phyloP scores from a whole-genome alignment of 2,888 invertebrate genomes.

The Mimachlamys varia region DNA sequence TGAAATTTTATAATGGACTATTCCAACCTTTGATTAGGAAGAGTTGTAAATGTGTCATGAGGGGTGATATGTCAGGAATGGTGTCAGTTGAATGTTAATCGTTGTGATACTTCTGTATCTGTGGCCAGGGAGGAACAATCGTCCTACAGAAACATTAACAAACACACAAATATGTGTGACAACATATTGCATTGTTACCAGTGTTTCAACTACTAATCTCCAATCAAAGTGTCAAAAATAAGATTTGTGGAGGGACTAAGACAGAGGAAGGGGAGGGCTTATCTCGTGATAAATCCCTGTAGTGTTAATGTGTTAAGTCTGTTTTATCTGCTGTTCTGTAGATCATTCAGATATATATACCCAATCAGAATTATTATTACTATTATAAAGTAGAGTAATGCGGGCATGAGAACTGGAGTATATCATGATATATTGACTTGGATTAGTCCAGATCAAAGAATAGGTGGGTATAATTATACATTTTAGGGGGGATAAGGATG shows the following conservation, averaged over 20 bases:
- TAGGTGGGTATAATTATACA: background rate
- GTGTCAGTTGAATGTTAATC: background rate
- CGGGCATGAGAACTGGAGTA: background rate
- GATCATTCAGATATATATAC: background rate
- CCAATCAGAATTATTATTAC: background rate
- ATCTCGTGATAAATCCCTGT: background rate
- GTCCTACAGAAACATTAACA: background rate
- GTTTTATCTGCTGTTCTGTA: background rate
- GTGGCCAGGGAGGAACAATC: background rate
- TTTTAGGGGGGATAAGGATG: background rate
- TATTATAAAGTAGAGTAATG: background rate
- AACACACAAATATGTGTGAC: background rate
- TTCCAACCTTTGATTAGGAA: too few species aligned
- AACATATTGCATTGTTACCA: background rate
- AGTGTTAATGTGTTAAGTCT: background rate
- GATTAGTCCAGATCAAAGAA: background rate
- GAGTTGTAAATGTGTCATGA: too few species aligned
- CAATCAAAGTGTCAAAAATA: slow-evolving; percentile 6
- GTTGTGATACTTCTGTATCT: background rate
- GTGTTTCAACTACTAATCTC: background rate
- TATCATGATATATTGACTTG: background rate
- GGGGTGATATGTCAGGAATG: too few species aligned
- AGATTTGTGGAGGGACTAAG: background rate
- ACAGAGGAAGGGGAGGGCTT: background rate
- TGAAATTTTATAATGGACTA: too few species aligned